Evolutionary conservation across 92 coral and sea anemone species (phyloP).

Genomic region (Porites rus): DNA sequence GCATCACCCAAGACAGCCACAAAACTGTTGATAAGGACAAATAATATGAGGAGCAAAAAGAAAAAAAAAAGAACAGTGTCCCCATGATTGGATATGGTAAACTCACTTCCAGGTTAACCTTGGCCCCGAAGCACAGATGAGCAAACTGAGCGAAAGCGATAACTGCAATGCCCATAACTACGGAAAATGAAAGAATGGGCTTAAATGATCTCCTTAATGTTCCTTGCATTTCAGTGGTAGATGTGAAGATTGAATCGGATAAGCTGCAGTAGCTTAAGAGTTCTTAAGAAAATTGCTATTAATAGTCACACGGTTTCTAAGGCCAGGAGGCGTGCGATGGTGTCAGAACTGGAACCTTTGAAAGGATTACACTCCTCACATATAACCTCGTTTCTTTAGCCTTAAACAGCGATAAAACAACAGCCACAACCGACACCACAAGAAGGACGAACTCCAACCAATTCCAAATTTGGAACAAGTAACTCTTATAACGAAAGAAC

Average conservation of each 20-base stretch:
- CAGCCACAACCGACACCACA: constrained; percentile 54
- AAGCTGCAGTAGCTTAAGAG: constrained; percentile 64
- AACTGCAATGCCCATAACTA: constrained; percentile 62
- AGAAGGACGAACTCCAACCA: constrained; percentile 78
- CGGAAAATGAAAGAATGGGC: constrained; percentile 66
- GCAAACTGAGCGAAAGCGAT: constrained; percentile 78
- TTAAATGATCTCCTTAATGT: constrained; percentile 65
- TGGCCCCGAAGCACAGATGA: constrained; percentile 66
- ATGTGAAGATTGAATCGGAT: constrained; percentile 69
- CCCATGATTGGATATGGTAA: constrained; percentile 50
- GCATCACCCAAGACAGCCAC: constrained; percentile 20
- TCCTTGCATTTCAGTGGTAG: constrained; percentile 58
- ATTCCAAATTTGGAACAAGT: constrained; percentile 76
- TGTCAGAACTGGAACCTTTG: constrained; percentile 71
- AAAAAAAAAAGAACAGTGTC: constrained; percentile 51
- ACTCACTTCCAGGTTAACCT: constrained; percentile 37
- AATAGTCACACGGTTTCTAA: constrained; percentile 67
- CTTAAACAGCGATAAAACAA: constrained; percentile 71
- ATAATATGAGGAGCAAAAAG: background rate
- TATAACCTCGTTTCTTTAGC: constrained; percentile 65
- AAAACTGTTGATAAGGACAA: constrained; percentile 5
- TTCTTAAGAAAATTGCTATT: constrained; percentile 66
- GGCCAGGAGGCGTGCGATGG: constrained; percentile 75
- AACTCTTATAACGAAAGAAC: constrained; percentile 66
- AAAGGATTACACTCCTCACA: constrained; percentile 65